These are phyloP conservation scores for Nycticorax nycticorax DNA, from an alignment of 2,113 vertebrate genomes.

Conservation along the genomic window DNA sequence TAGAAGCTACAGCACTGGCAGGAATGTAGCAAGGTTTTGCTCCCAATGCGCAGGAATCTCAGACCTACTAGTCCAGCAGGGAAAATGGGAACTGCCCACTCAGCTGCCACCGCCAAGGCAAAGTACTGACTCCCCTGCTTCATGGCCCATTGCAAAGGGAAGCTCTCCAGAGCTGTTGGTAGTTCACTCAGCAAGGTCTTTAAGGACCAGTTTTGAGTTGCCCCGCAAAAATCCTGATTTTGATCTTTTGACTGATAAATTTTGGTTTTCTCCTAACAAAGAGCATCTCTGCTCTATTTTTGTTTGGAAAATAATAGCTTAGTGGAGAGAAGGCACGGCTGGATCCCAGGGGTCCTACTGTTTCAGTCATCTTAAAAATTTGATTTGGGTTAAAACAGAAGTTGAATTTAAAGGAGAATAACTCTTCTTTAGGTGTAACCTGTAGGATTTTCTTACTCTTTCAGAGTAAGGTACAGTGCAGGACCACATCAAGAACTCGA, in stretches of 20 bases:
- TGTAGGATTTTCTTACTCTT: not conserved
- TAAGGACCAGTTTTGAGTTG: not conserved
- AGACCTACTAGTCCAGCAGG: rapidly evolving
- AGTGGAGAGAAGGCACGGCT: not conserved
- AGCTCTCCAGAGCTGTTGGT: not conserved
- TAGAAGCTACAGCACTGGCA: not conserved
- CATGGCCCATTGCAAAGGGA: rapidly evolving
- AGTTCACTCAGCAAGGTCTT: not conserved
- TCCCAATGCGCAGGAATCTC: not conserved
- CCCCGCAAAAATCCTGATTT: not conserved
- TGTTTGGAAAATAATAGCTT: not conserved
- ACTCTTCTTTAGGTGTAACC: not conserved
- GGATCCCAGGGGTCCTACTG: not conserved
- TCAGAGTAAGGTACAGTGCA: not conserved
- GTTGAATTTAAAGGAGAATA: not conserved
- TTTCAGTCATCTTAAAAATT: not conserved
- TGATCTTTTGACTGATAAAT: not conserved
- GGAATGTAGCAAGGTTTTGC: not conserved
- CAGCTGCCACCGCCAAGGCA: not conserved
- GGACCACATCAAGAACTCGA: not conserved
- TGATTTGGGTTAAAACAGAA: not conserved
- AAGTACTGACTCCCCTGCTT: not conserved
- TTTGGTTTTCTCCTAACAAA: not conserved
- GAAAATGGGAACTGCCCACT: not conserved
- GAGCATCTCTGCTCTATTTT: not conserved